phyloP scores from a whole-genome alignment of 2,888 invertebrate species.

The Odontothrips loti region DNA sequence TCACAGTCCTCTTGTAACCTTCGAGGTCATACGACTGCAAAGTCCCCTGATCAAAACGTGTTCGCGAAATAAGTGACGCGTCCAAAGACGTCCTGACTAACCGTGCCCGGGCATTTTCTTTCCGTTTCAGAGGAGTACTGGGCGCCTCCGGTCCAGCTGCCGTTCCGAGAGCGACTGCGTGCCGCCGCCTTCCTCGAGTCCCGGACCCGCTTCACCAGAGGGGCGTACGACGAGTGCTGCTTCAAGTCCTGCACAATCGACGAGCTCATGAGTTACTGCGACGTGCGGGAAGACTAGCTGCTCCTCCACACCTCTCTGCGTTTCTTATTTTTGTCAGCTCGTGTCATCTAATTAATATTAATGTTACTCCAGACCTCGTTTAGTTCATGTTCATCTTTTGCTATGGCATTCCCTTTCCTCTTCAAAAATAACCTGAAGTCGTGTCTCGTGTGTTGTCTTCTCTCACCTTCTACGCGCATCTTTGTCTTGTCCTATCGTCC shows the following conservation, averaged over 20 bases:
- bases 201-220: conserved; percentile 39
- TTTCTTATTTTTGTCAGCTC: not conserved
- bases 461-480: too few relatives aligned
- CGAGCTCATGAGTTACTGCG: conserved; percentile 48
- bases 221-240: conserved; percentile 51
- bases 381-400: not conserved
- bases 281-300: conserved; percentile 28
- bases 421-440: not conserved
- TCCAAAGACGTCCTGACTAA: not conserved
- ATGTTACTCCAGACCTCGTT: not conserved
- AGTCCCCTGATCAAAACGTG: too few relatives aligned
- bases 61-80: too few relatives aligned
- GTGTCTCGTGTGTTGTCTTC: not conserved
- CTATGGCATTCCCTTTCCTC: not conserved
- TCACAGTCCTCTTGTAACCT: too few relatives aligned
- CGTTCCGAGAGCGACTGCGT: not conserved
- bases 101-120: not conserved
- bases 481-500: not conserved
- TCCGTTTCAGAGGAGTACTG: conserved; percentile 31
- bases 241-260: conserved; percentile 45
- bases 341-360: not conserved
- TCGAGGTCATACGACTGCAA: too few relatives aligned
- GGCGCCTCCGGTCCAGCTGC: conserved; percentile 36
- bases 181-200: not conserved
- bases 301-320: not conserved